Evolutionary conservation across 2,888 invertebrate genomes (phyloP).

Genomic region (Cheilosia vernalis): DNA sequence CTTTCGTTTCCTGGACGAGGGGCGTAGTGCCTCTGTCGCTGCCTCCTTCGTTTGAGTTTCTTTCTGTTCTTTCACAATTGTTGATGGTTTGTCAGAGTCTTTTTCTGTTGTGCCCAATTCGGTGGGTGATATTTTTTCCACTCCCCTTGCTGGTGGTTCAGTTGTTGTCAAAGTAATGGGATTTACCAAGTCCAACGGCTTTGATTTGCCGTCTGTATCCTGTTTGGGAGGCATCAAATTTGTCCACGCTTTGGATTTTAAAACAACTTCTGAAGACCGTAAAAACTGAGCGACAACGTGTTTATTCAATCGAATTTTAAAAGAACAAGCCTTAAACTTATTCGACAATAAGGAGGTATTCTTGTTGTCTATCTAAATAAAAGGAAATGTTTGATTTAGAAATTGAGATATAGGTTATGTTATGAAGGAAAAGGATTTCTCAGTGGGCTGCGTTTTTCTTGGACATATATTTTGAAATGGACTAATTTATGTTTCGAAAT

Average conservation of each 20-base stretch:
- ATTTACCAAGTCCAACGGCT: neutral
- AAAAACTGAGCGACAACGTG: conserved; percentile 5
- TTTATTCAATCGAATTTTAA: conserved; percentile 30
- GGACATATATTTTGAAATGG: no score
- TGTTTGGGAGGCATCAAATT: neutral
- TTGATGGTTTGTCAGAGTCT: neutral
- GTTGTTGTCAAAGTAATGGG: neutral
- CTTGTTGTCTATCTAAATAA: neutral
- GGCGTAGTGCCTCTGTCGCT: neutral
- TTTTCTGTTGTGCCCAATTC: neutral
- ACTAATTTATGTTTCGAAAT: no score
- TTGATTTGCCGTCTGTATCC: neutral
- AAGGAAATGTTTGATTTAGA: neutral
- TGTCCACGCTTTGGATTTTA: neutral
- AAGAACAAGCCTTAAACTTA: conserved; percentile 3
- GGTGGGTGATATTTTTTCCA: neutral
- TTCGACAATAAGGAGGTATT: neutral
- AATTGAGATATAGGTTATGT: neutral
- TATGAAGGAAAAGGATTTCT: neutral
- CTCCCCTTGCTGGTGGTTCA: neutral
- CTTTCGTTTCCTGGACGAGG: neutral
- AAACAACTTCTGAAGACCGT: neutral
- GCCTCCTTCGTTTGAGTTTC: neutral
- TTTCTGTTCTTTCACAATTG: neutral
- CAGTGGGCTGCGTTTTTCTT: no score